Base-by-base conservation (phyloP, 2,113 vertebrate genomes). In the Psammodynastes pulverulentus region DNA sequence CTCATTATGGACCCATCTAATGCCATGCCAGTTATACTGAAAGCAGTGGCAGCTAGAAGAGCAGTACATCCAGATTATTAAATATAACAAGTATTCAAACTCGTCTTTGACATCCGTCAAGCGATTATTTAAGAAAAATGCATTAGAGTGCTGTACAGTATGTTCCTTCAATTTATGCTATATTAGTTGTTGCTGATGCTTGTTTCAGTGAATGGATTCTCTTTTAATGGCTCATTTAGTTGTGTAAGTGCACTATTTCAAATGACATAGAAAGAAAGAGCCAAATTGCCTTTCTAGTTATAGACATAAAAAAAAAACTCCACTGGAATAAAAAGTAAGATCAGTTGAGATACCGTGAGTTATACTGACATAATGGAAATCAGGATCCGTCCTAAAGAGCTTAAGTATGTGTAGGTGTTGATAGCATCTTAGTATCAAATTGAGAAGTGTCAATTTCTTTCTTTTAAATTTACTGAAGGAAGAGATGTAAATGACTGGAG, bases 101-200 rank as follows among this genome's bases (percentile, higher is more conserved):
- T 48, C 29, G 5, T 89, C 39, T 91, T 23, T 86, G 34, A 89
- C 48, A 92, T 67, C 43, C 51, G 13, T 43, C 84, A 89, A 43
- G 19, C 52, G 45, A 87, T 91, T 87, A 87, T 87, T 72, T 93
- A 86, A 79, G n/a, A 91, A 94, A 91, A 87, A 91, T 93, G 45
- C 45, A 84, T 88, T 88, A 90, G 91, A 91, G 89, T 93, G 52
- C 89, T 51, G 24, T 88, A 43, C 86, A 88, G 67, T 49, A 88
- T 88, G 49, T 93, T 58, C 86, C 52, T 91, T 84, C 62, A 88
- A 88, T 91, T 91, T 93, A 84, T 88, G 52, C 52, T 91, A 46
- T 91, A 91, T 93, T 93, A 88, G 89, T 91, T 89, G 89, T 93
- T 91, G 86, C 86, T 51, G 67, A 91, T 84, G 86, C 53, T 88